Base-by-base conservation (phyloP, 2,113 vertebrate species). In the Cavia aperea region DNA sequence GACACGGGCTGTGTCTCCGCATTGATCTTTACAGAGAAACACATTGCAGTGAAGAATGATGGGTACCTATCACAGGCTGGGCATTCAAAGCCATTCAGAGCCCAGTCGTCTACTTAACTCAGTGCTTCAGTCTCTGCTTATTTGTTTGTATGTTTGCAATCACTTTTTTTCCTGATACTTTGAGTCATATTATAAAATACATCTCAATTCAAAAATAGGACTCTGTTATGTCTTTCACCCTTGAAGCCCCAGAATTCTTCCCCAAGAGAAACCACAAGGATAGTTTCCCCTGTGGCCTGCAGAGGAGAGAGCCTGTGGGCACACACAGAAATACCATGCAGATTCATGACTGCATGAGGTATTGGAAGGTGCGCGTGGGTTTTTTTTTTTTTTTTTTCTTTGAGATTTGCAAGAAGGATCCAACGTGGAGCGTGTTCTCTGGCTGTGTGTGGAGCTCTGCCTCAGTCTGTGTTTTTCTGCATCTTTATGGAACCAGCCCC, bases 1-100 rank as follows among this genome's bases (percentile, higher is more conserved):
- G 14, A 5, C 0, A 1, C 1, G 0, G 0, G 3, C 12, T 1
- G 24, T 9, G 19, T 29, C 36, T 68, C 18, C 2, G 66, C n/a
- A 23, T 1, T 51, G 4, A 3, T 3, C 0, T 56, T 33, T 15
- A 39, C 58, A 68, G 78, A 56, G 13, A 46, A 46, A 33, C 26
- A 63, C 77, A 63, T 31, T 2, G 43, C 77, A 62, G 11, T 11
- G 56, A 78, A 1, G 4, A 56, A n/a, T 10, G 63, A 46, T 1
- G 4, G 10, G 13, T 7, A 6, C 24, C 24, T 46, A 4, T 77
- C 26, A 7, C 12, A 7, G 73, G 73, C 2, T 77, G 26, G 43
- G 26, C 3, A 8, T 29, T 31, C 43, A 31, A 7, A 29, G 21
- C 4, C 0, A 2, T 11, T 5, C 29, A 4, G 12, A 77, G 39